Conservation (phyloP, 2,113 vertebrate genomes). For the Pedetes capensis region DNA sequence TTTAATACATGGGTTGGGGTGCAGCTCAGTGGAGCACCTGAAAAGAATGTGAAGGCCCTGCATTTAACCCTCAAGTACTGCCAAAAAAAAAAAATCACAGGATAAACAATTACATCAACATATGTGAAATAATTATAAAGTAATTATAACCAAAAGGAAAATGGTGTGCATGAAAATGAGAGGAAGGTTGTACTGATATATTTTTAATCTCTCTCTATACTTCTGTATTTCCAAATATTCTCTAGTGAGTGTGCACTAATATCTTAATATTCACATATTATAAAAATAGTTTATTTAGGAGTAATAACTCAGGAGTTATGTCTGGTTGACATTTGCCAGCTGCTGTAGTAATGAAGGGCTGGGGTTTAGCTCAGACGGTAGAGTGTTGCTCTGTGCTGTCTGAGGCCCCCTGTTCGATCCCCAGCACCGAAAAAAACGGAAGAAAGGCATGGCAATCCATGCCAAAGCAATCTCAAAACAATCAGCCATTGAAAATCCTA, state of each 20-base stretch:
- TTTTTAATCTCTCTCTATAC: background rate
- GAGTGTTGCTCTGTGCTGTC: too few relatives aligned
- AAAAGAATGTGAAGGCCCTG: too few relatives aligned
- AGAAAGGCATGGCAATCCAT: too few relatives aligned
- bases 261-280: background rate
- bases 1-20: too few relatives aligned
- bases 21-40: too few relatives aligned
- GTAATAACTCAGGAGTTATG: background rate
- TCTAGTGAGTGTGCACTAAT: background rate
- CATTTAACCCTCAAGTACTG: too few relatives aligned
- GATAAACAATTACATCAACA: background rate
- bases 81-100: background rate
- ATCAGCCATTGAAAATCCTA: too few relatives aligned
- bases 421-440: too few relatives aligned
- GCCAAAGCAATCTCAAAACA: too few relatives aligned
- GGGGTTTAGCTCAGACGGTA: too few relatives aligned
- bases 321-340: background rate
- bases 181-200: background rate
- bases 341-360: background rate
- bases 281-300: background rate
- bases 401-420: too few relatives aligned
- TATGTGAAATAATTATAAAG: conserved; percentile 20
- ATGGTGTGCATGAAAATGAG: background rate
- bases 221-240: background rate
- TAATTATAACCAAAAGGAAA: background rate